These are phyloP conservation scores for Formica aserva DNA, from an alignment of 2,888 invertebrate genomes.

Conservation along the genomic window DNA sequence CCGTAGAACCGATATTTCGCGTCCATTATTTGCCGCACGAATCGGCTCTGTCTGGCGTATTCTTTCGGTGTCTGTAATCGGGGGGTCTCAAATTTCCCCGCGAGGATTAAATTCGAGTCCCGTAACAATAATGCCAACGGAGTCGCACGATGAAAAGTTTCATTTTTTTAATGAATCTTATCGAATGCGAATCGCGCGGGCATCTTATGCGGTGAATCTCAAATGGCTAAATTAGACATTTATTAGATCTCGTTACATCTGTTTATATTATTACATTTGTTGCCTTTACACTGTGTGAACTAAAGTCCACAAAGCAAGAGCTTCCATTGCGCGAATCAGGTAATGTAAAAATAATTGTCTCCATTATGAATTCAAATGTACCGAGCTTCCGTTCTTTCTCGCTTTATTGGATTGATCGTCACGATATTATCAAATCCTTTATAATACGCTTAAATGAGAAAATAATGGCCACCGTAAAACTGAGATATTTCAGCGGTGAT, in stretches of 20 bases:
- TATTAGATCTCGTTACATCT: conserved; percentile 8
- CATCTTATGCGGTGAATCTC: neutral
- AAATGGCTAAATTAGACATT: neutral
- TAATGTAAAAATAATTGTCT: conserved; percentile 80
- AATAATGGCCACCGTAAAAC: conserved; percentile 75
- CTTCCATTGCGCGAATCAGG: neutral
- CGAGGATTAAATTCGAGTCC: conserved; percentile 21
- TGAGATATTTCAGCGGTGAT: conserved; percentile 35
- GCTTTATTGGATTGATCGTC: conserved; percentile 59
- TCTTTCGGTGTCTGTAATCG: conserved; percentile 62
- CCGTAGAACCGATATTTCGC: conserved; percentile 62
- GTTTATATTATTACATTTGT: neutral
- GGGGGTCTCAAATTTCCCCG: conserved; percentile 56
- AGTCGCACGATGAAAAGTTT: conserved; percentile 13
- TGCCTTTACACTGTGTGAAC: neutral
- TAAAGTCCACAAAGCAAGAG: neutral
- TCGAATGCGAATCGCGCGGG: neutral
- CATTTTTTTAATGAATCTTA: conserved; percentile 9
- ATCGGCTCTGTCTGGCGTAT: conserved; percentile 45
- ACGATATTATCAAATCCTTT: conserved; percentile 77
- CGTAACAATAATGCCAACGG: conserved; percentile 21
- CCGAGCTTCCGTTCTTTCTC: neutral
- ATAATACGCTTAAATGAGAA: conserved; percentile 82
- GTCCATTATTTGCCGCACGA: conserved; percentile 38
- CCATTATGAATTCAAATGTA: conserved; percentile 74